A percentile compares a stretch with the other conserved stretches of the same genome.
phyloP scores from a whole-genome alignment of 2,888 invertebrate genomes.

The Cordilura impudica region DNA sequence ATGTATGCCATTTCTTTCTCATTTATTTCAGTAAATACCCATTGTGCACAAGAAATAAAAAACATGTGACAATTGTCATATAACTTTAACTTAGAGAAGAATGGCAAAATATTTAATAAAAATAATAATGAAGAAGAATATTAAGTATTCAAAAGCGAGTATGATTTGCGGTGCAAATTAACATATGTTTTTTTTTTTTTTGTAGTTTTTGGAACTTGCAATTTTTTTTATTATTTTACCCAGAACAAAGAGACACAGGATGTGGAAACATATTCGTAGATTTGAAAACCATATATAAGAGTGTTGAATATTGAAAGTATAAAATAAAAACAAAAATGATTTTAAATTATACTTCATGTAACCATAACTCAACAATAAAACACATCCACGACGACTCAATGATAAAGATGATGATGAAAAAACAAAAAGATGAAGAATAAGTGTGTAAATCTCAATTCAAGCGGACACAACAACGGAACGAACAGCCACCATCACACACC shows the following conservation, averaged over 20 bases:
- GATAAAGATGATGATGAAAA: conserved; percentile 25
- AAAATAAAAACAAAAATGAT: not conserved
- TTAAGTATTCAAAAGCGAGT: conserved; percentile 51
- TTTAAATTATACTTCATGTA: conserved; percentile 15
- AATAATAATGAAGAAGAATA: conserved; percentile 56
- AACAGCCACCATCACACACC: conserved; percentile 14
- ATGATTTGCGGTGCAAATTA: conserved; percentile 58
- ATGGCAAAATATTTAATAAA: conserved; percentile 25
- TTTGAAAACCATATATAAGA: conserved; percentile 28
- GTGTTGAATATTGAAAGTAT: conserved; percentile 24
- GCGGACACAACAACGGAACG: conserved; percentile 43
- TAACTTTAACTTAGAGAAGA: conserved; percentile 17
- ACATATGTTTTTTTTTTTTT: conserved; percentile 41
- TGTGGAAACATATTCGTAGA: conserved; percentile 55
- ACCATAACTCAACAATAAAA: conserved; percentile 46
- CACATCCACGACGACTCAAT: conserved; percentile 6
- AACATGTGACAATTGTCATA: not conserved
- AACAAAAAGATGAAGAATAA: conserved; percentile 31
- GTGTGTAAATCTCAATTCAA: conserved; percentile 56
- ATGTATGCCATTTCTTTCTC: too few species aligned
- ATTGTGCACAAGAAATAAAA: not conserved
- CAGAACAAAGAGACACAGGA: conserved; percentile 44
- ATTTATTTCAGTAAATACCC: not conserved
- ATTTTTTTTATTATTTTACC: conserved; percentile 10
- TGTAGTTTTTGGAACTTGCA: conserved; percentile 38